These are phyloP conservation scores for Xiphophorus couchianus DNA, from an alignment of 2,113 vertebrate genomes.

Conservation along the genomic window DNA sequence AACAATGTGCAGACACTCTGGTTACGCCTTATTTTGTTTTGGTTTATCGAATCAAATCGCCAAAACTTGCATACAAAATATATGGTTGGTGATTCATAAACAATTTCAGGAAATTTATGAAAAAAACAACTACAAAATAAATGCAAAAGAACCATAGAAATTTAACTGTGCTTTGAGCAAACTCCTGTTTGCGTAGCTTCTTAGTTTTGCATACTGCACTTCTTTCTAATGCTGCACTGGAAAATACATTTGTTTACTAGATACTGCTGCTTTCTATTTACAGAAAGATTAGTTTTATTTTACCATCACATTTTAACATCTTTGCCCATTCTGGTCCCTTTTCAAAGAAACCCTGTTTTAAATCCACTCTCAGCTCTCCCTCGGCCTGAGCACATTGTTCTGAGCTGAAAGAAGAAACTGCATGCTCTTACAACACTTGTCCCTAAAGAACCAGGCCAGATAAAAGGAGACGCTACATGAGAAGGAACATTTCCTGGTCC, in stretches of 20 bases:
- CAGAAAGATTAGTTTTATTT: not conserved
- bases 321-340: constrained; percentile 1
- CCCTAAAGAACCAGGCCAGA: constrained; percentile 22
- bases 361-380: constrained; percentile 6
- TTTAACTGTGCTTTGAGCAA: no score
- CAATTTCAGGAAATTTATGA: no score
- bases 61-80: no score
- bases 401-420: constrained; percentile 35
- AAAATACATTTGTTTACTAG: no score
- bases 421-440: constrained; percentile 24
- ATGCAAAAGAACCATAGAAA: not conserved
- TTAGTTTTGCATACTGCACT: not conserved
- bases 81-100: no score
- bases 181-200: no score
- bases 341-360: constrained; percentile 12
- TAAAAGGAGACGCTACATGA: constrained; percentile 13
- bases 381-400: constrained; percentile 43
- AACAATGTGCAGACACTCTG: no score
- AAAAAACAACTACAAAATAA: no score
- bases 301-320: not conserved
- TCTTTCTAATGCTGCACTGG: no score
- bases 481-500: constrained; percentile 45
- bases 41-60: no score
- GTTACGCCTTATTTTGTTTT: no score
- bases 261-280: not conserved